Evolutionary conservation across 2,888 invertebrate genomes (phyloP).

Genomic region (Napeogenes sylphis): DNA sequence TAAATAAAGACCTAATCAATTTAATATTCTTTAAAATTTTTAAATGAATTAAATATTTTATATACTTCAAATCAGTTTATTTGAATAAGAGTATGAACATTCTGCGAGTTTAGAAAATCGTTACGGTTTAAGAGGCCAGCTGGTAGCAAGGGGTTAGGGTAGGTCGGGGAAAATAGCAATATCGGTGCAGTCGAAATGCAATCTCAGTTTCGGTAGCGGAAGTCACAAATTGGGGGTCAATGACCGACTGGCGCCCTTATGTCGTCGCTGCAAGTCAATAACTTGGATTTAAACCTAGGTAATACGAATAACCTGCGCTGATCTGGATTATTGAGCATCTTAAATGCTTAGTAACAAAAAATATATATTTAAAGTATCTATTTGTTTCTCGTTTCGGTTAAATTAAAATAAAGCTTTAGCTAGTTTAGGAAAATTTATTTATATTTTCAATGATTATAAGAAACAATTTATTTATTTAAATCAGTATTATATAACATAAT

Average conservation of each 20-base stretch:
- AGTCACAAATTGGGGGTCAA: constrained; percentile 64
- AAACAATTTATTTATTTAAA: no score
- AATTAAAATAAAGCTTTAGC: no score
- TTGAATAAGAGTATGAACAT: no score
- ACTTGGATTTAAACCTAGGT: constrained; percentile 13
- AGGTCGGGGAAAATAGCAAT: constrained; percentile 46
- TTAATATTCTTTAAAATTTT: no score
- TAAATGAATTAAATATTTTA: no score
- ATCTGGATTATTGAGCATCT: constrained; percentile 1
- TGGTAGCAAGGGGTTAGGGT: constrained; percentile 47
- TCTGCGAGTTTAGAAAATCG: neutral
- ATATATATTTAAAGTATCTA: neutral
- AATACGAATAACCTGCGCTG: neutral
- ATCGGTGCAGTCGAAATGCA: constrained; percentile 57
- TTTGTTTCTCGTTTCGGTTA: no score
- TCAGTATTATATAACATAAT: neutral
- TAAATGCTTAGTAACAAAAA: neutral
- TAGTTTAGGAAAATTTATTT: no score
- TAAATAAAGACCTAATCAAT: no score
- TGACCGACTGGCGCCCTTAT: constrained; percentile 57
- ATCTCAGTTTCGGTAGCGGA: constrained; percentile 57
- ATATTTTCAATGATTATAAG: no score
- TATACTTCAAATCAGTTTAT: no score
- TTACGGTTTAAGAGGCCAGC: constrained; percentile 4
- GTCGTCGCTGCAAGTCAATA: constrained; percentile 41